Percentiles rank a stretch among this genome's conserved stretches.
phyloP scores from a whole-genome alignment of 2,113 vertebrate genomes.

The Carassius gibelio region DNA sequence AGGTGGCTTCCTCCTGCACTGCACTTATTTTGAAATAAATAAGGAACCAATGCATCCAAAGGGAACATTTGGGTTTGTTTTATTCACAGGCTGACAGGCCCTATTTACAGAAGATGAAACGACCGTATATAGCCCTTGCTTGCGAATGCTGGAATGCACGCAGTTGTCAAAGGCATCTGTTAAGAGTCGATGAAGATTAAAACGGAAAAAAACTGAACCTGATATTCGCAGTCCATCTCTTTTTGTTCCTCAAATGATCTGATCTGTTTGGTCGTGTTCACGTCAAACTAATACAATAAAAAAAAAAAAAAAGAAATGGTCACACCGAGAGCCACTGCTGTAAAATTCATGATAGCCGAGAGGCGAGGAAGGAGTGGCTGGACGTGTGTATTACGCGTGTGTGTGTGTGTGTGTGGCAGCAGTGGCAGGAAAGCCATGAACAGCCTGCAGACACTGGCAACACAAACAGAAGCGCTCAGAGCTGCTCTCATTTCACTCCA shows the following conservation, averaged over 20 bases:
- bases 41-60: background rate
- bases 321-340: conserved; percentile 18
- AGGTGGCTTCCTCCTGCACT: background rate
- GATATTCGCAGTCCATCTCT: background rate
- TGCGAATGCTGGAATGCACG: background rate
- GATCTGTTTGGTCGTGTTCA: conserved; percentile 13
- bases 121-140: conserved; percentile 9
- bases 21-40: background rate
- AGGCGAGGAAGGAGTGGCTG: conserved; percentile 33
- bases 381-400: background rate
- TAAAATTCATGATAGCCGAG: conserved; percentile 16
- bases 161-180: background rate
- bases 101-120: conserved; percentile 5
- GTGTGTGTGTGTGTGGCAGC: conserved; percentile 60
- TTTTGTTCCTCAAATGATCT: background rate
- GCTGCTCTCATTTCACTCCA: conserved; percentile 22
- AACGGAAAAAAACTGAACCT: background rate
- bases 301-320: background rate
- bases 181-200: background rate
- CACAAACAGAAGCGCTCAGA: conserved; percentile 42
- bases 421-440: conserved; percentile 72
- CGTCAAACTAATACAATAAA: background rate
- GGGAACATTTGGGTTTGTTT: background rate
- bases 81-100: background rate
- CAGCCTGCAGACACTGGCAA: conserved; percentile 49